Evolutionary conservation across 2,113 vertebrate genomes (phyloP).

Genomic region (Machaerirhynchus nigripectus): DNA sequence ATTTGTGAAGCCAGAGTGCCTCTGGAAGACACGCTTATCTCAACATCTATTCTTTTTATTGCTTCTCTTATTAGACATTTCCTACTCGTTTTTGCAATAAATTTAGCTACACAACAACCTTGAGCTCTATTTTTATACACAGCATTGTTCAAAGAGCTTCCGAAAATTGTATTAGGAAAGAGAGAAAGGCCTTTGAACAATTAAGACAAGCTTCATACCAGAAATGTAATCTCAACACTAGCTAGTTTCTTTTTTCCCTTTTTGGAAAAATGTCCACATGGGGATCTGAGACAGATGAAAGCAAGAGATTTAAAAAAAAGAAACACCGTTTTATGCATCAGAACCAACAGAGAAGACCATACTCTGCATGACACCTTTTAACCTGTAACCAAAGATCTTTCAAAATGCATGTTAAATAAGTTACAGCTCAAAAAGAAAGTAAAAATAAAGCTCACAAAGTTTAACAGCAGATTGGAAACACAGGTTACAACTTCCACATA

Average conservation of each 20-base stretch:
- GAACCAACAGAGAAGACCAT: neutral
- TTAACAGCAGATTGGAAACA: neutral
- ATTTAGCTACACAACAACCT: constrained; percentile 43
- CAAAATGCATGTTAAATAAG: neutral
- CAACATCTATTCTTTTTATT: constrained; percentile 51
- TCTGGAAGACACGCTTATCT: constrained; percentile 48
- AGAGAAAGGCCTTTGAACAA: constrained; percentile 55
- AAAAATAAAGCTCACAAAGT: neutral
- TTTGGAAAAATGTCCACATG: neutral
- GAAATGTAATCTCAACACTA: neutral
- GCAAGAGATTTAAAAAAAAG: neutral
- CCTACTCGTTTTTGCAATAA: constrained; percentile 42
- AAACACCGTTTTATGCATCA: neutral
- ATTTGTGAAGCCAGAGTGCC: neutral
- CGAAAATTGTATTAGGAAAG: constrained; percentile 40
- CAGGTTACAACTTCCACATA: neutral
- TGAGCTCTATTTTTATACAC: constrained; percentile 45
- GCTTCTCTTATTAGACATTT: constrained; percentile 65
- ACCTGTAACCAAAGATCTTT: neutral
- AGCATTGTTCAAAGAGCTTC: constrained; percentile 56
- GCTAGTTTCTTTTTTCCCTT: neutral
- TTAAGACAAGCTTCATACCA: neutral
- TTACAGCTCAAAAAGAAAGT: neutral
- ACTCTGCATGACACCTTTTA: neutral
- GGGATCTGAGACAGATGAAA: neutral